These are phyloP conservation scores for Trichonephila clavata DNA, from an alignment of 1,140 invertebrate genomes.

Conservation along the genomic window DNA sequence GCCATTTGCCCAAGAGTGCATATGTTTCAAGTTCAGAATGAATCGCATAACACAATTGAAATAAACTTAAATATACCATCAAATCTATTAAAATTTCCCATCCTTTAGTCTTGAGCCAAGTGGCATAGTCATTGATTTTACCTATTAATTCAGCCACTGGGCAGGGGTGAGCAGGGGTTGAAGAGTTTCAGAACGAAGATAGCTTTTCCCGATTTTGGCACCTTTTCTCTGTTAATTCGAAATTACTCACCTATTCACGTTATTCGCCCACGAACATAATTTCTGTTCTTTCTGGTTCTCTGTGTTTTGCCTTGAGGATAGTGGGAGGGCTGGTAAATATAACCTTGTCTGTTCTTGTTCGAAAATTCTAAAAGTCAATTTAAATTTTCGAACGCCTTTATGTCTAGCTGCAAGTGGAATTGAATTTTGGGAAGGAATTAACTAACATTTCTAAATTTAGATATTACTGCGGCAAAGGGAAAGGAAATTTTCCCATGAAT, in stretches of 20 bases:
- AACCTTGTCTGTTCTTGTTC: neutral
- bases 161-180: neutral
- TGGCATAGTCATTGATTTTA: conserved; percentile 18
- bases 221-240: conserved; percentile 15
- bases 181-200: conserved; percentile 1
- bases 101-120: neutral
- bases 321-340: neutral
- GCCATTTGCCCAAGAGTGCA: neutral
- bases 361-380: conserved; percentile 36
- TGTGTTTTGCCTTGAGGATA: neutral
- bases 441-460: conserved; percentile 23
- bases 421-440: conserved; percentile 16
- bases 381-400: conserved; percentile 37
- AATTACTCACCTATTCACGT: conserved; percentile 17
- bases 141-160: conserved; percentile 1
- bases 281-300: neutral
- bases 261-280: neutral
- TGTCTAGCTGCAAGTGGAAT: conserved; percentile 17
- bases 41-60: neutral
- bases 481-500: conserved; percentile 38
- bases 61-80: conserved; percentile 29
- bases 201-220: conserved; percentile 9
- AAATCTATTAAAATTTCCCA: conserved; percentile 38
- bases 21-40: neutral
- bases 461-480: neutral